Percentiles rank a stretch among this genome's conserved stretches.
Evolutionary conservation across 2,797 vertebrate genomes (phyloP).

Genomic region (Podargus strigoides): DNA sequence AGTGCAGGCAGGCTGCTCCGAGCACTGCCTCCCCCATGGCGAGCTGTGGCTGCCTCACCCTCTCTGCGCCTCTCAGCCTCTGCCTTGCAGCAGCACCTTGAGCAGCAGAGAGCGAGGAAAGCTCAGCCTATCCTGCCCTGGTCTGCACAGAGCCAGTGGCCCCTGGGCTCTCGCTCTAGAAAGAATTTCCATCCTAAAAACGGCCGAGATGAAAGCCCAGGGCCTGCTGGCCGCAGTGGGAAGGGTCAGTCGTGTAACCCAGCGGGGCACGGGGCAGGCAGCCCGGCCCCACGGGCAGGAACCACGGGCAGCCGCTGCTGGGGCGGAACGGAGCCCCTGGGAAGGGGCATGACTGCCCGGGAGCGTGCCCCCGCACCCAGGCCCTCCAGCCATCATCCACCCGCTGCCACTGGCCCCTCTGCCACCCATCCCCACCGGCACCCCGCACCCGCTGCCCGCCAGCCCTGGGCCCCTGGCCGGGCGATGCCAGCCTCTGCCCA

Average conservation of each 20-base stretch:
- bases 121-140: not conserved
- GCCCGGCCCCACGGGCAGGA: not conserved
- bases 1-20: too few relatives aligned
- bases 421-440: too few relatives aligned
- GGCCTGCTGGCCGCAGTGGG: not conserved
- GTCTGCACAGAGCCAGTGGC: not conserved
- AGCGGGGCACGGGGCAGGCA: too few relatives aligned
- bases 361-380: accelerated
- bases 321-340: accelerated
- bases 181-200: not conserved
- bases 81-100: not conserved
- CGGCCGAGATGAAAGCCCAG: accelerated
- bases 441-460: too few relatives aligned
- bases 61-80: not conserved
- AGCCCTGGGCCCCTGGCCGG: too few relatives aligned
- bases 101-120: not conserved
- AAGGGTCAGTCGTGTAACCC: too few relatives aligned
- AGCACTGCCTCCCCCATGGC: too few relatives aligned
- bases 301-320: not conserved
- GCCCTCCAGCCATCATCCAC: not conserved
- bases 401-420: not conserved
- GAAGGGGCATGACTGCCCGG: too few relatives aligned
- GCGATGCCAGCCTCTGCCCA: not conserved
- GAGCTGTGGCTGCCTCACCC: too few relatives aligned
- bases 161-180: not conserved